These are phyloP conservation scores for Corbicula japonica DNA, from an alignment of 2,888 invertebrate species.

Conservation along the genomic window DNA sequence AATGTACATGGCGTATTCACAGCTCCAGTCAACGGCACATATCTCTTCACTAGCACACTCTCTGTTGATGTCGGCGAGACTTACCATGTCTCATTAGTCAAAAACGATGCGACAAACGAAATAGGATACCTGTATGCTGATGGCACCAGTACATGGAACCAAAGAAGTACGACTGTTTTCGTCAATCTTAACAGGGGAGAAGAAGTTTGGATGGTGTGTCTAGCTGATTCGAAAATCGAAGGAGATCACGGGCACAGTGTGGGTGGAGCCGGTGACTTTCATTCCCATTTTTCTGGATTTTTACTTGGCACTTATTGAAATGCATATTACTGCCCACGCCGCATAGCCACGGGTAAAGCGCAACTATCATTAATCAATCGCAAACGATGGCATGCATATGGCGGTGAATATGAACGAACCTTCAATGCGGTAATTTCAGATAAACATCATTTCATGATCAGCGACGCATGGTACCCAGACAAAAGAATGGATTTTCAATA, in stretches of 20 bases:
- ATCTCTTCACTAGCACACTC: constrained; percentile 41
- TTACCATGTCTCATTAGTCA: constrained; percentile 43
- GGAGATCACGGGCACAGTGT: constrained; percentile 42
- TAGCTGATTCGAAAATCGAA: constrained; percentile 38
- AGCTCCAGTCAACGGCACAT: constrained; percentile 46
- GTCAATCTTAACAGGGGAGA: constrained; percentile 40
- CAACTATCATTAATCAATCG: too few relatives aligned
- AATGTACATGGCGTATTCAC: constrained; percentile 45
- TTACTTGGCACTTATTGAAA: constrained; percentile 33
- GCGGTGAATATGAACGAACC: too few relatives aligned
- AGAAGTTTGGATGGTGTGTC: constrained; percentile 58
- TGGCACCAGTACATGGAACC: constrained; percentile 27
- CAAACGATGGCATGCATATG: too few relatives aligned
- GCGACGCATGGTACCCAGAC: too few relatives aligned
- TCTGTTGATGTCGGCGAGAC: constrained; percentile 3
- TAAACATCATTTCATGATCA: too few relatives aligned
- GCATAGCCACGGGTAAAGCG: too few relatives aligned
- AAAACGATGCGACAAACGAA: constrained; percentile 40
- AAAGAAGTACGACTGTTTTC: constrained; percentile 41
- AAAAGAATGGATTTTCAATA: too few relatives aligned
- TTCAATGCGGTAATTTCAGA: too few relatives aligned
- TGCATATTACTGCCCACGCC: too few relatives aligned
- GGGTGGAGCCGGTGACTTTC: constrained; percentile 50
- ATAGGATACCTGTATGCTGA: constrained; percentile 50
- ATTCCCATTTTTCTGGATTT: constrained; percentile 56